Percentiles rank a stretch among this genome's conserved stretches.
Conservation (phyloP, 1,140 invertebrate species). For the Drosophila kepulauana region DNA sequence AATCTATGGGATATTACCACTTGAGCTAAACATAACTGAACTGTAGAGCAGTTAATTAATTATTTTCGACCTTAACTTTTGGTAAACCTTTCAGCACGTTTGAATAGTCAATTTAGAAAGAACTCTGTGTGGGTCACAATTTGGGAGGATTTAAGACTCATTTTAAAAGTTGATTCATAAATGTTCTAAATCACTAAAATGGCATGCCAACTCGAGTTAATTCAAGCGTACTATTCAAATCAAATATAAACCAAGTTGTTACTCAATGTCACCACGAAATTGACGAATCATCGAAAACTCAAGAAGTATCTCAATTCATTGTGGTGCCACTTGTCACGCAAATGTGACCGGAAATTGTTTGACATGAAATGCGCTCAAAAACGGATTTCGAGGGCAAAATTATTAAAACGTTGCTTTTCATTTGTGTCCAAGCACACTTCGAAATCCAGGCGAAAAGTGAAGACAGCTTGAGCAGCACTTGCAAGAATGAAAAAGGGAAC, state of each 20-base stretch:
- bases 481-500: not conserved
- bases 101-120: no score
- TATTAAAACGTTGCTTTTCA: slow-evolving; percentile 75
- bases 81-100: no score
- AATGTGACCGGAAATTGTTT: slow-evolving; percentile 73
- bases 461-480: slow-evolving; percentile 40
- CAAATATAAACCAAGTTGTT: slow-evolving; percentile 26
- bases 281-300: slow-evolving; percentile 41
- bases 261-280: slow-evolving; percentile 41
- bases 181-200: no score
- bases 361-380: slow-evolving; percentile 49
- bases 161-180: no score
- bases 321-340: slow-evolving; percentile 63
- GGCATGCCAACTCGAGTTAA: no score
- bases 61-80: no score
- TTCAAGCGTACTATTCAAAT: not conserved
- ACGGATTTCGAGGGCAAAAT: slow-evolving; percentile 66
- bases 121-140: not conserved
- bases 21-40: no score
- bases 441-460: slow-evolving; percentile 44
- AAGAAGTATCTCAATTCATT: slow-evolving; percentile 5
- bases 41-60: no score
- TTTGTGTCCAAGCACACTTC: slow-evolving; percentile 45
- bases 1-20: no score
- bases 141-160: not conserved